A percentile compares a stretch with the other conserved stretches of the same genome.
Conservation (phyloP, 1,140 invertebrate genomes). For the Ectropis grisescens region DNA sequence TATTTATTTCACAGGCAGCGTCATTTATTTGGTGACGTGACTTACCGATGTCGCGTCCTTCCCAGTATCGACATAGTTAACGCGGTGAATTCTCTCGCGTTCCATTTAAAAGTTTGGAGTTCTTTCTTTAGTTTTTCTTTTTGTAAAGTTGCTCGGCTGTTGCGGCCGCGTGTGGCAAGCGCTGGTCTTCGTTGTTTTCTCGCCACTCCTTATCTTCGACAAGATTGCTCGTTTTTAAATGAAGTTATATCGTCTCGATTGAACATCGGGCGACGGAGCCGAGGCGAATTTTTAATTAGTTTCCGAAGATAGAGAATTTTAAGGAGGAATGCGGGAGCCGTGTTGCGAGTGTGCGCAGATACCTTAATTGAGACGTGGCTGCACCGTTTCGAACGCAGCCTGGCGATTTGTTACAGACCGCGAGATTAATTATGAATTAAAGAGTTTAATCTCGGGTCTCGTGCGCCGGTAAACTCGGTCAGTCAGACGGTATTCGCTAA, state of each 20-base stretch:
- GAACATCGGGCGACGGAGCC: slow-evolving; percentile 52
- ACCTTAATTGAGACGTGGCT: slow-evolving; percentile 58
- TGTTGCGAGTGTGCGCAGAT: slow-evolving; percentile 47
- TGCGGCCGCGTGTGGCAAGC: slow-evolving; percentile 52
- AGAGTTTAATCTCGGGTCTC: slow-evolving; percentile 24
- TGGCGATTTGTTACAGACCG: slow-evolving; percentile 40
- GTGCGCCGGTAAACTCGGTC: too few species aligned
- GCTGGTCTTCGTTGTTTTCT: slow-evolving; percentile 65
- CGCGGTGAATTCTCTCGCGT: slow-evolving; percentile 58
- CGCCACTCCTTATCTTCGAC: slow-evolving; percentile 62
- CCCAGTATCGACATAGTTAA: slow-evolving; percentile 67
- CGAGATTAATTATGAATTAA: slow-evolving; percentile 46
- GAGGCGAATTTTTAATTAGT: slow-evolving; percentile 70
- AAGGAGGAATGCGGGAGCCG: slow-evolving; percentile 53
- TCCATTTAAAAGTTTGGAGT: slow-evolving; percentile 62
- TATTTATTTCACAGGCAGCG: slow-evolving; percentile 53
- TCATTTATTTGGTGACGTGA: slow-evolving; percentile 67
- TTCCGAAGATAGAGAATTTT: slow-evolving; percentile 66
- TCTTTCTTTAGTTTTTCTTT: slow-evolving; percentile 48
- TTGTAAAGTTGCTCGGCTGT: slow-evolving; percentile 35
- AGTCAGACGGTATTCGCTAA: slow-evolving; percentile 27
- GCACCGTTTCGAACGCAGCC: slow-evolving; percentile 21
- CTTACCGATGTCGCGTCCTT: slow-evolving; percentile 66
- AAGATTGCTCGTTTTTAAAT: slow-evolving; percentile 68
- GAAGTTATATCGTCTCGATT: slow-evolving; percentile 68